Conservation (phyloP, 2,113 vertebrate species). For the Corvus hawaiiensis region DNA sequence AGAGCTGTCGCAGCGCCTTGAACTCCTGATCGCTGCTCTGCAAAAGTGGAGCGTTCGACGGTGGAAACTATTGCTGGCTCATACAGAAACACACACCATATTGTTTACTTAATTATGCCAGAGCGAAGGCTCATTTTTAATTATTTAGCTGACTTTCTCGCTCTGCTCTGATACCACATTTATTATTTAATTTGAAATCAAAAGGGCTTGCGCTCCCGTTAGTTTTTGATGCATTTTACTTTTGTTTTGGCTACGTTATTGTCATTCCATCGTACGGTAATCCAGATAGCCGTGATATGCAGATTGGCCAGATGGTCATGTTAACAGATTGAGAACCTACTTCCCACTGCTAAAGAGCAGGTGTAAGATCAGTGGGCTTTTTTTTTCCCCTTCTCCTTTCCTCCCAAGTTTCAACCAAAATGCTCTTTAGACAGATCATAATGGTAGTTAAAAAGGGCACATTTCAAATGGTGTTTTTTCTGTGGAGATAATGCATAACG, state of each 20-base stretch:
- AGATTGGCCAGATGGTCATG: conserved; percentile 80
- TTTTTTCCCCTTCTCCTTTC: background rate
- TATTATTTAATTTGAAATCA: conserved; percentile 63
- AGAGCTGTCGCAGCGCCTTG: background rate
- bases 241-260: conserved; percentile 70
- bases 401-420: conserved; percentile 50
- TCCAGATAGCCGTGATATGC: conserved; percentile 73
- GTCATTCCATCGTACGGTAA: conserved; percentile 74
- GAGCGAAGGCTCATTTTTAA: conserved; percentile 28
- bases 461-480: conserved; percentile 18
- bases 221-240: conserved; percentile 64
- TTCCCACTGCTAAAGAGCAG: conserved; percentile 80
- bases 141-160: conserved; percentile 45
- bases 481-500: background rate
- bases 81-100: background rate
- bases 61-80: conserved; percentile 3
- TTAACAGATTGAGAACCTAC: conserved; percentile 80
- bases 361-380: conserved; percentile 71
- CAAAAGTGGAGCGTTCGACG: background rate
- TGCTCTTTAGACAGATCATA: conserved; percentile 42
- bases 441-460: conserved; percentile 16
- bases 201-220: conserved; percentile 18
- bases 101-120: conserved; percentile 47
- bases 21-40: background rate
- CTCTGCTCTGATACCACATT: conserved; percentile 1